Base-by-base conservation (phyloP, 2,888 invertebrate species). In the Tillus elongatus region DNA sequence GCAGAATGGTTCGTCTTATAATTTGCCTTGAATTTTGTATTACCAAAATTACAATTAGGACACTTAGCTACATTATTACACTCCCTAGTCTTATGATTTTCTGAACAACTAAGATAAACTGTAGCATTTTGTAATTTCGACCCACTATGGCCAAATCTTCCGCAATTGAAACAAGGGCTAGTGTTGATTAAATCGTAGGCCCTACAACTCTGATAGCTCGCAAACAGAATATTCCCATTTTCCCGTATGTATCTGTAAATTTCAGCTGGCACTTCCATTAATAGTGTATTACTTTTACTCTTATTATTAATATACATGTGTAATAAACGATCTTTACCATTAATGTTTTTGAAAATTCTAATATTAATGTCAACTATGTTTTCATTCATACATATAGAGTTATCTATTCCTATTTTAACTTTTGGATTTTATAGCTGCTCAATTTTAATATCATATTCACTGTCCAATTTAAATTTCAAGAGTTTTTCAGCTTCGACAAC, bases 91-190 rank as follows among this genome's bases (percentile, higher is more conserved):
- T 10, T 11, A 11, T 29, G 30, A 29, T 29, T 11, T 10, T 10
- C 30, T 10, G 30, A 4, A 29, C 30, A 29, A 4, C 6, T 29
- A 6, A 29, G 6, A 11, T 10, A 29, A 9, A 29, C 11, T 10
- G n/a, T 29, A 8, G 4, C 6, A 29, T 29, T 29, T 11, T 10
- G 4, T 4, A 4, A 29, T 10, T 11, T 29, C 6, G n/a, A 10
- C 6, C 30, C 30, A 29, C 30, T 29, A 10, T 29, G 30, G 12
- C 30, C 30, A 29, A n/a, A 29, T 11, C 30, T 29, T 10, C n/a
- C 30, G 11, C 30, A 29, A 10, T 29, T 29, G 30, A n/a, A 11
- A 11, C 30, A 29, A 8, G 30, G 30, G 6, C n/a, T 29, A 10
- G n/a, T 29, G n/a, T 29, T 29, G 6, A 29, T 4, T 10, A 10